A percentile compares a stretch with the other conserved stretches of the same genome.
Evolutionary conservation across 2,797 vertebrate genomes (phyloP).

Genomic region (Hypotaenidia okinawae): DNA sequence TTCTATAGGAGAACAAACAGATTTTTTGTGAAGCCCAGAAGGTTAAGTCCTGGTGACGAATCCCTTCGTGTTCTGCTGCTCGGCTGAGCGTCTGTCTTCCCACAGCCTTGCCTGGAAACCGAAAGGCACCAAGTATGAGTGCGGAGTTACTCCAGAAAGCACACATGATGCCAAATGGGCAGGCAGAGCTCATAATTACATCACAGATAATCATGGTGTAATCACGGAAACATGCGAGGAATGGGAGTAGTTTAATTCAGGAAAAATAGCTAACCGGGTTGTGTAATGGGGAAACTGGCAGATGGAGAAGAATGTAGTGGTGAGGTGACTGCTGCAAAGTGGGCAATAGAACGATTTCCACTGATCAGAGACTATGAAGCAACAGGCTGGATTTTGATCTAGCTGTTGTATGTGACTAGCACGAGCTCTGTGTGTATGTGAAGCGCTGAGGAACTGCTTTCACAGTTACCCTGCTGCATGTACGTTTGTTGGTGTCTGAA

Average conservation of each 20-base stretch:
- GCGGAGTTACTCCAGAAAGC: background rate
- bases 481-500: background rate
- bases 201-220: slow-evolving; percentile 31
- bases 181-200: slow-evolving; percentile 52
- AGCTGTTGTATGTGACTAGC: background rate
- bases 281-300: slow-evolving; percentile 40
- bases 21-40: background rate
- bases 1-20: background rate
- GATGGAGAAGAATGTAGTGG: background rate
- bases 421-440: background rate
- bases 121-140: background rate
- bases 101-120: background rate
- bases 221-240: slow-evolving; percentile 53
- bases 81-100: background rate
- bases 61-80: background rate
- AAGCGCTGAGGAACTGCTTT: background rate
- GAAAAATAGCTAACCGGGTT: slow-evolving; percentile 18
- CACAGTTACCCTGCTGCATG: background rate
- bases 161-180: slow-evolving; percentile 15
- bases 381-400: slow-evolving; percentile 22
- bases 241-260: slow-evolving; percentile 51
- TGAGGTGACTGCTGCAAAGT: background rate
- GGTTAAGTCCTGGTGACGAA: background rate
- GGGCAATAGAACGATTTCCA: background rate
- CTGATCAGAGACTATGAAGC: background rate